These are phyloP conservation scores for Meganola albula DNA, from an alignment of 2,888 invertebrate species.

Conservation along the genomic window DNA sequence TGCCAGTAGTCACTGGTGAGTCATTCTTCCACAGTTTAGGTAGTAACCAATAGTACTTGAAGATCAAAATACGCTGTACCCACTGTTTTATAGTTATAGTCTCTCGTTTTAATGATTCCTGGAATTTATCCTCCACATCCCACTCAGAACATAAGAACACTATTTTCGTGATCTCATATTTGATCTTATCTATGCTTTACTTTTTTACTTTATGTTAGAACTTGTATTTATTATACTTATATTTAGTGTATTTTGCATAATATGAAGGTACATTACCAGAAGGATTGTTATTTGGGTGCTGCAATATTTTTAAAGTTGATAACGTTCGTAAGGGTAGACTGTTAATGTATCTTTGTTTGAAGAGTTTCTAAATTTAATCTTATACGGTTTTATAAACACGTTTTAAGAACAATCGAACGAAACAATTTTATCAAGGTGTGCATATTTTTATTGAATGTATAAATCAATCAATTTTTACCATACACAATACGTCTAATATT, in stretches of 20 bases:
- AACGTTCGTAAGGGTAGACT: too few species aligned
- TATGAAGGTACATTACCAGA: constrained; percentile 11
- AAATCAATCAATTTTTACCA: too few species aligned
- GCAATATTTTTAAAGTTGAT: background rate
- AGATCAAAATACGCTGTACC: constrained; percentile 23
- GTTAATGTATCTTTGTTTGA: too few species aligned
- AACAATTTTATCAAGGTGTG: too few species aligned
- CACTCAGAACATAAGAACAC: constrained; percentile 27
- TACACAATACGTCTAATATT: too few species aligned
- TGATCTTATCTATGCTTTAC: constrained; percentile 12
- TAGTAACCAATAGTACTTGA: constrained; percentile 10
- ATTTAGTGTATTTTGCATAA: constrained; percentile 4
- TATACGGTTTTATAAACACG: too few species aligned
- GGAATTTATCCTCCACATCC: constrained; percentile 21
- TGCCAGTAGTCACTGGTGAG: too few species aligned
- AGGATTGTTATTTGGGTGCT: constrained; percentile 8
- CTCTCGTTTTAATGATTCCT: constrained; percentile 19
- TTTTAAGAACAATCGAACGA: too few species aligned
- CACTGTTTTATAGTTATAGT: constrained; percentile 16
- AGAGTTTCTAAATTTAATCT: too few species aligned
- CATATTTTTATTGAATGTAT: too few species aligned
- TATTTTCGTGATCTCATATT: constrained; percentile 38
- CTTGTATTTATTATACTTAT: constrained; percentile 1
- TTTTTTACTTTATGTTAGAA: background rate
- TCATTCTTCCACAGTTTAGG: too few species aligned